phyloP scores from a whole-genome alignment of 2,113 vertebrate genomes.

The Columba janthina region DNA sequence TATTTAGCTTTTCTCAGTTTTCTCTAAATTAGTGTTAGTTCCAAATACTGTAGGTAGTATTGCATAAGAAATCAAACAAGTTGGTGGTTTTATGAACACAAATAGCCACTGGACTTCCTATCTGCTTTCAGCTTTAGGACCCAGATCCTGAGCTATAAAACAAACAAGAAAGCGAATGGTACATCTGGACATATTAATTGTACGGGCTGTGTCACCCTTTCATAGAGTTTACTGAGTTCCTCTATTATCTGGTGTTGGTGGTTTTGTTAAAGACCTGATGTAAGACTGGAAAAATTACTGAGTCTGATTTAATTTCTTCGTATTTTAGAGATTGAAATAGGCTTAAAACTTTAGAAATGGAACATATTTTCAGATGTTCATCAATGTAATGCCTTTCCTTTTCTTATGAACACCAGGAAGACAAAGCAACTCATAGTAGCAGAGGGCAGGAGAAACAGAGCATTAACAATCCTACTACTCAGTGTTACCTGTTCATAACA shows the following conservation, averaged over 20 bases:
- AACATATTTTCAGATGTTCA: neutral
- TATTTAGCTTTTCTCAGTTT: neutral
- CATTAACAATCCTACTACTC: neutral
- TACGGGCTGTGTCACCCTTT: neutral
- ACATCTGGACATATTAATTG: neutral
- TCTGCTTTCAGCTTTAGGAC: neutral
- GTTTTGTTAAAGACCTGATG: neutral
- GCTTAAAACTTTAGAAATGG: neutral
- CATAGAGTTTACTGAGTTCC: neutral
- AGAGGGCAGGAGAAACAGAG: neutral
- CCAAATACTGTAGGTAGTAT: neutral
- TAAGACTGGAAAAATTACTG: neutral
- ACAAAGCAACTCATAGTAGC: neutral
- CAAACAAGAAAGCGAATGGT: neutral
- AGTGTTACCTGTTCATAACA: neutral
- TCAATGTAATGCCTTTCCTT: neutral
- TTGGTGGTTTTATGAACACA: neutral
- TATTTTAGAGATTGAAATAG: neutral
- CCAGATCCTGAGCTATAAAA: neutral
- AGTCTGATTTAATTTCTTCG: neutral
- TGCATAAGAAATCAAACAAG: neutral
- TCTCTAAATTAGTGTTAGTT: neutral
- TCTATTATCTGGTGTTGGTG: neutral
- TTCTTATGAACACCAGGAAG: neutral
- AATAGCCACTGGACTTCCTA: neutral